Evolutionary conservation across 2,797 vertebrate species (phyloP), one percentile per base, ranked within the genome.

Genomic region (Propithecus deckenii): DNA sequence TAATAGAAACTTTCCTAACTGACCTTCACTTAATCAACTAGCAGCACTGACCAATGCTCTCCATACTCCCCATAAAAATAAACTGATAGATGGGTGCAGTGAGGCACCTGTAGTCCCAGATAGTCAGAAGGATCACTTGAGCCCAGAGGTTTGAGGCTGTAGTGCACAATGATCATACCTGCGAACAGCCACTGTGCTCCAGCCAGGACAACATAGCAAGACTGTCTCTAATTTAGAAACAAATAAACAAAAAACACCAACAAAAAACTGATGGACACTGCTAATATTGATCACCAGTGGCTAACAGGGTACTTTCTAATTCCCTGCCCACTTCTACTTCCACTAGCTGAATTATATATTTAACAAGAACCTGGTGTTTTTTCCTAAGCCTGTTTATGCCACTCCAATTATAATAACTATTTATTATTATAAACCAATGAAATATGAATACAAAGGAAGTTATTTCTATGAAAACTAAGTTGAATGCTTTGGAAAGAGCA

Each of bases 401-500:
- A 76, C 32, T 79, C 50, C 23, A 74, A 35, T 69, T 65, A 78
- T 65, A 81, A 38, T 59, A 95, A 78, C n/a, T 59, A 89, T 17
- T 71, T 75, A 72, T 30, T 91, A 43, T 71, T 87, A 69, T 89
- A 95, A 59, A 74, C 23, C 48, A 89, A 89, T 28, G 20, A 93
- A 75, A 76, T 13, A 55, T 18, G 3, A 85, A 17, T 67, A 46
- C 46, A 93, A 93, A 88, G 55, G 57, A 65, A 80, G 14, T 83
- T 86, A 78, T 72, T 89, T 75, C 69, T 83, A 14, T 83, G 67
- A 94, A 91, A 92, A 95, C 23, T 43, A 84, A 55, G 59, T 9
- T 67, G n/a, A 80, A 50, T 57, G n/a, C 38, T 86, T 91, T 96
- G n/a, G 41, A 80, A 84, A 94, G 11, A 86, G 25, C 6, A 18